Percentiles rank a stretch among this genome's conserved stretches.
These are phyloP conservation scores for Nemotelus pantherinus DNA, from an alignment of 2,888 invertebrate genomes.

Conservation along the genomic window DNA sequence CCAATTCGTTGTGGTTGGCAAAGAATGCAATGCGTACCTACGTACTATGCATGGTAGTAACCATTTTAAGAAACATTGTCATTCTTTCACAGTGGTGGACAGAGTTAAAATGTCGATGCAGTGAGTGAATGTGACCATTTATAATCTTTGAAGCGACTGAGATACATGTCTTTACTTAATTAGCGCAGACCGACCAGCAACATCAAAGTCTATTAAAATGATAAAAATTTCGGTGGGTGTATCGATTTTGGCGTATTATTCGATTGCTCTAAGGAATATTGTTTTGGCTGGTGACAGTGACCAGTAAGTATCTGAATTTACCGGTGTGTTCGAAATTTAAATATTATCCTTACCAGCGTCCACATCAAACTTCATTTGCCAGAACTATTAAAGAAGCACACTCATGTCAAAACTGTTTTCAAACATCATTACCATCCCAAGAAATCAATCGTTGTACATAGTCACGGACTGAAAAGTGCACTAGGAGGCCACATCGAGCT, in stretches of 20 bases:
- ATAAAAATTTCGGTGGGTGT: no score
- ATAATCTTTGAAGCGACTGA: not conserved
- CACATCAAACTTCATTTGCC: conserved; percentile 44
- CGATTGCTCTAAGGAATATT: no score
- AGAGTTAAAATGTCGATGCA: not conserved
- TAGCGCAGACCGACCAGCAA: not conserved
- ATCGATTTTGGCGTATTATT: no score
- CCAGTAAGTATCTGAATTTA: conserved; percentile 26
- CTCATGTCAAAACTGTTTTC: conserved; percentile 31
- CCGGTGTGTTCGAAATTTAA: not conserved
- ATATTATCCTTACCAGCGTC: conserved; percentile 20
- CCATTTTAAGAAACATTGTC: not conserved
- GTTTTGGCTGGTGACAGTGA: conserved; percentile 21
- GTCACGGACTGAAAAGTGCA: not conserved
- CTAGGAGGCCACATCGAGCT: conserved; percentile 19
- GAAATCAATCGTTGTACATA: not conserved
- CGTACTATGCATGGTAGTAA: not conserved
- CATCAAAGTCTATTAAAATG: no score
- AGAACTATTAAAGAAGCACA: conserved; percentile 32
- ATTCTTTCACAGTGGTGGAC: conserved; percentile 3
- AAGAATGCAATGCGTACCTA: not conserved
- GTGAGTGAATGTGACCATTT: not conserved
- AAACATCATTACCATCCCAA: conserved; percentile 43
- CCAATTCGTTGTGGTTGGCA: not conserved
- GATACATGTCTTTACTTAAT: not conserved